Base-by-base conservation (phyloP, 1,140 invertebrate species). In the Lethocerus indicus region DNA sequence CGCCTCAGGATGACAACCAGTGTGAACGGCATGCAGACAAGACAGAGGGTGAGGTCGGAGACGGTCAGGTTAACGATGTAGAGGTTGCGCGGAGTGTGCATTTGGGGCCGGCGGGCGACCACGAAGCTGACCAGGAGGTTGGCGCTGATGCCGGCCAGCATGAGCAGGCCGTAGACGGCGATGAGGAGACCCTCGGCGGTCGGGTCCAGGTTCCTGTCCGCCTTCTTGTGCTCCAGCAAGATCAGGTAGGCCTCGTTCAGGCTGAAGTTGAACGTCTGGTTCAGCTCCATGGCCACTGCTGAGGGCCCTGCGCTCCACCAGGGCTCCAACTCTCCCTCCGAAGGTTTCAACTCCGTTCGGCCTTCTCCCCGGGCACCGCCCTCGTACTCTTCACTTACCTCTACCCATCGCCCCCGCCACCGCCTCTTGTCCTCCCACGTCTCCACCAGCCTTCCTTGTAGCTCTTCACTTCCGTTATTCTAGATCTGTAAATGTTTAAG, bases 31-130 rank as follows among this genome's bases (percentile, higher is more conserved):
- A 72, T 72, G 6, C 70, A 71, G 46, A 75, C 64, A 28, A 71
- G 35, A 54, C 73, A 75, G 16, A 75, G 60, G 2, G 69, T 67
- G 3, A 76, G 59, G 58, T 76, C 73, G 0, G 73, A 72, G 18
- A 73, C 64, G 23, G 72, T 70, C 43, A 76, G 58, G 57, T 75
- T 76, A 13, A 73, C 61, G 45, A 78, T 73, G 61, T 75, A 77
- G 13, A 76, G 65, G 59, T 78, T 78, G n/a, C 74, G 58, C 2
- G 52, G 39, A 13, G 48, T 4, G 72, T 71, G 61, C 68, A 76
- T 74, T 21, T 52, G 50, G 2, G 52, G 54, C 16, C 52, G 21
- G 0, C 65, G 56, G 1, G 67, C 65, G 2, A 67, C 61, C 42
- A 68, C 64, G 45, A 63, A 61, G 25, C 60, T 63, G 2, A 71